Conservation (phyloP, 1,140 invertebrate genomes). For the Cydia splendana region DNA sequence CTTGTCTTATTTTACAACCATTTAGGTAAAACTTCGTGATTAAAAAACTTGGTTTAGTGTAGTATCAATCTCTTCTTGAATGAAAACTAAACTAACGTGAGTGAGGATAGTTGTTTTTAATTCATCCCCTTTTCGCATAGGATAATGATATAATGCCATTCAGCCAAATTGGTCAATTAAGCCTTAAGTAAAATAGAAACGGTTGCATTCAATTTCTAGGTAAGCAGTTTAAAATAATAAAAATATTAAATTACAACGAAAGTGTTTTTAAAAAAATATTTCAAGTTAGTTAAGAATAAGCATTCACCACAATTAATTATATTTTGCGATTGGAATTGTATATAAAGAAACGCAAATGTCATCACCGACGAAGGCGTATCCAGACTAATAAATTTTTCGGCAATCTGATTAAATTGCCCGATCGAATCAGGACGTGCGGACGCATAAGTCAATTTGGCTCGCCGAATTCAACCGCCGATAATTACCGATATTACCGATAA, state of each 20-base stretch:
- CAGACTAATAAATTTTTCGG: too few relatives aligned
- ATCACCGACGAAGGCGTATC: too few relatives aligned
- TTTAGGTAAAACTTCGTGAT: constrained; percentile 4
- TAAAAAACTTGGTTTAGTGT: constrained; percentile 10
- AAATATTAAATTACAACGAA: background rate
- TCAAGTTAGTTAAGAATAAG: background rate
- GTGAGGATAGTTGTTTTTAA: constrained; percentile 20
- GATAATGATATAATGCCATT: background rate
- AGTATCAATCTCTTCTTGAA: background rate
- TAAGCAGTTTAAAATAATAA: background rate
- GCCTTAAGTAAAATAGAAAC: background rate
- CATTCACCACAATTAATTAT: background rate
- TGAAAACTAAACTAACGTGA: constrained; percentile 26
- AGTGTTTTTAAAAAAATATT: background rate
- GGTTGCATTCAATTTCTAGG: background rate
- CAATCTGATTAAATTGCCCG: too few relatives aligned
- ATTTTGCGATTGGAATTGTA: background rate
- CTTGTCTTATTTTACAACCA: constrained; percentile 19
- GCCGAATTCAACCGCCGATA: too few relatives aligned
- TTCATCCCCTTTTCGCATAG: background rate
- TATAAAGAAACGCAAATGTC: background rate
- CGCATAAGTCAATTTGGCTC: too few relatives aligned
- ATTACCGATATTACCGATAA: too few relatives aligned
- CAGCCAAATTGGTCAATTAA: background rate
- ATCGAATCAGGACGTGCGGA: too few relatives aligned